Conservation (phyloP, 2,888 invertebrate genomes). For the Polietes domitor region DNA sequence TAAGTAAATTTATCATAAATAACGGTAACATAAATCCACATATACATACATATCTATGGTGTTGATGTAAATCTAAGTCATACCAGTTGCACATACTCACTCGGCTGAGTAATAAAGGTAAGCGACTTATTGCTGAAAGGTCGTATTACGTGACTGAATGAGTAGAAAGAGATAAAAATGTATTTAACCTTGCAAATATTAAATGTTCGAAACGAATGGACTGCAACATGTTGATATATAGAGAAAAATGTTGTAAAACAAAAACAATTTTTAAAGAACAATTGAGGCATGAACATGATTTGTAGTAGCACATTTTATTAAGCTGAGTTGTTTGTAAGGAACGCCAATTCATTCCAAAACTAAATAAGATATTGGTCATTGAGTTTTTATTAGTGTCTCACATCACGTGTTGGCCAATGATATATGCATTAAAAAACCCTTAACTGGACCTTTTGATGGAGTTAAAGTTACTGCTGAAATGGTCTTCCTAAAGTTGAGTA, state of each 20-base stretch:
- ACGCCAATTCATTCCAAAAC: too few relatives aligned
- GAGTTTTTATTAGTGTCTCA: too few relatives aligned
- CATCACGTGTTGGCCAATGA: too few relatives aligned
- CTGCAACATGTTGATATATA: too few relatives aligned
- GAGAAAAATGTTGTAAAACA: not conserved
- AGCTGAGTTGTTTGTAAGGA: not conserved
- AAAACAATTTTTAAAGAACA: too few relatives aligned
- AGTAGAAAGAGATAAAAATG: not conserved
- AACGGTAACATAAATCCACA: not conserved
- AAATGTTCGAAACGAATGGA: not conserved
- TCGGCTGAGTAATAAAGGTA: conserved; percentile 11
- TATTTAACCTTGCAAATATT: not conserved
- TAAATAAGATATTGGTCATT: too few relatives aligned
- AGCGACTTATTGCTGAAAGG: conserved; percentile 19
- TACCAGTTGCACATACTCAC: not conserved
- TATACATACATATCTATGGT: not conserved
- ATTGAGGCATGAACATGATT: not conserved
- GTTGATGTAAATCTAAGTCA: not conserved
- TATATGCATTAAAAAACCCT: too few relatives aligned
- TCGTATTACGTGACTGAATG: not conserved
- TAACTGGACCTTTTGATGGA: too few relatives aligned
- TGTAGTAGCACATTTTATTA: not conserved
- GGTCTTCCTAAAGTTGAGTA: too few relatives aligned
- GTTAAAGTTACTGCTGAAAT: too few relatives aligned
- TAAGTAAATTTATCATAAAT: conserved; percentile 9